Percentiles rank a stretch among this genome's conserved stretches.
These are phyloP conservation scores for Macrobrachium rosenbergii DNA, from an alignment of 1,140 invertebrate species.

Conservation along the genomic window DNA sequence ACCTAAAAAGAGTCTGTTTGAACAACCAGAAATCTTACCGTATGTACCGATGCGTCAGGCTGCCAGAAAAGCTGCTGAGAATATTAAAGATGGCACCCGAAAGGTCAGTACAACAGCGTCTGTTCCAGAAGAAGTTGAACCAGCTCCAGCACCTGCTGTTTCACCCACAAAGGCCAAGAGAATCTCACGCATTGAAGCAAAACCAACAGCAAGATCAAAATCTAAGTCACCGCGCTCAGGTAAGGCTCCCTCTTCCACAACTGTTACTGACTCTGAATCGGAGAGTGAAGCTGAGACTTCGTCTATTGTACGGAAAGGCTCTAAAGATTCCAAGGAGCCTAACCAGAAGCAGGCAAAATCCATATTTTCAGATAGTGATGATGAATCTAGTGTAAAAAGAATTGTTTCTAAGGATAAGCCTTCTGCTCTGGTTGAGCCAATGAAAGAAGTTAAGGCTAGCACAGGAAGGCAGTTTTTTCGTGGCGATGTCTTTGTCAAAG, in stretches of 20 bases:
- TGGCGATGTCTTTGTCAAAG: slow-evolving; percentile 62
- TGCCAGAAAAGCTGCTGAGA: slow-evolving; percentile 90
- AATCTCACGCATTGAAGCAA: slow-evolving; percentile 44
- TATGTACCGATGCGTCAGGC: slow-evolving; percentile 91
- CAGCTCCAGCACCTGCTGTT: slow-evolving; percentile 7
- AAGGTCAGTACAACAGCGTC: slow-evolving; percentile 18
- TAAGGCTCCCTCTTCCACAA: slow-evolving; percentile 31
- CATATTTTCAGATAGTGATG: slow-evolving; percentile 66
- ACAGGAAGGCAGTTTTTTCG: slow-evolving; percentile 64
- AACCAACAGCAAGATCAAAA: slow-evolving; percentile 32
- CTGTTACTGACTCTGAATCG: slow-evolving; percentile 48
- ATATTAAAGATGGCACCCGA: slow-evolving; percentile 82
- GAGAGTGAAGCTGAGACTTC: slow-evolving; percentile 51
- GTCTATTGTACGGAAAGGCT: not conserved
- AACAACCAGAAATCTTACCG: slow-evolving; percentile 77
- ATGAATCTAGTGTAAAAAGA: slow-evolving; percentile 49
- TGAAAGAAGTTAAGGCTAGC: slow-evolving; percentile 18
- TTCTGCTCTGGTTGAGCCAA: slow-evolving; percentile 19
- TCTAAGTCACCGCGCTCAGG: slow-evolving; percentile 41
- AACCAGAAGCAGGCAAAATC: slow-evolving; percentile 53
- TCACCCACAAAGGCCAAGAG: slow-evolving; percentile 53
- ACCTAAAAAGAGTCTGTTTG: slow-evolving; percentile 64
- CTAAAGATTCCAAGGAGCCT: slow-evolving; percentile 2
- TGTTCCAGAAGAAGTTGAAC: slow-evolving; percentile 37
- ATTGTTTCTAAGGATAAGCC: not conserved